A percentile compares a stretch with the other conserved stretches of the same genome.
phyloP scores from a whole-genome alignment of 2,888 invertebrate genomes.

The Acleris laterana region DNA sequence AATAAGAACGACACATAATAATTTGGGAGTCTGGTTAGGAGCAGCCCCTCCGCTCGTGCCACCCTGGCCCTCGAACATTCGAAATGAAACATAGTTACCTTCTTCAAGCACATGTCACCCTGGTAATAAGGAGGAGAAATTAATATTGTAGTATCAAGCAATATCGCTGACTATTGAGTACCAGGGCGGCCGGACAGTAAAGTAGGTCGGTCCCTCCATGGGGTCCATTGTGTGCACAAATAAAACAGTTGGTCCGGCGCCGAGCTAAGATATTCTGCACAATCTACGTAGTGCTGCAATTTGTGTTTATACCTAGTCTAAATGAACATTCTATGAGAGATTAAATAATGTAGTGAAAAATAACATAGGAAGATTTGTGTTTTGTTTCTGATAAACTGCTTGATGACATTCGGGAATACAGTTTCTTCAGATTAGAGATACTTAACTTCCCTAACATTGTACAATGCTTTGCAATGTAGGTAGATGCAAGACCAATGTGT shows the following conservation, averaged over 20 bases:
- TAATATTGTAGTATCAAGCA: constrained; percentile 62
- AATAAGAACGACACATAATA: neutral
- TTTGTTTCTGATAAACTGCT: too few species aligned
- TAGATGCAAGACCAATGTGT: too few species aligned
- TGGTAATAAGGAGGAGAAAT: constrained; percentile 70
- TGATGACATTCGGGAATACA: too few species aligned
- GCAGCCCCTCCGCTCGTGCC: constrained; percentile 43
- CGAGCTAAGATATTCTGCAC: neutral
- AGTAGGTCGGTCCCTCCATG: constrained; percentile 11
- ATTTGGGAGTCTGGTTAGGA: neutral
- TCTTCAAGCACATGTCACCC: constrained; percentile 76
- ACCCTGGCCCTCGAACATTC: constrained; percentile 61
- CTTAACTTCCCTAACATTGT: too few species aligned
- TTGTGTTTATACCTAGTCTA: neutral
- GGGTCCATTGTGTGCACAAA: constrained; percentile 23
- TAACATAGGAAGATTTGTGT: too few species aligned
- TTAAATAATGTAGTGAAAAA: too few species aligned
- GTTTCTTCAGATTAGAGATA: too few species aligned
- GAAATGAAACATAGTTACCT: constrained; percentile 79
- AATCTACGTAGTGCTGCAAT: neutral
- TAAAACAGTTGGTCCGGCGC: constrained; percentile 20
- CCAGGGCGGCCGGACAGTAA: constrained; percentile 20
- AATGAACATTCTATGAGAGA: too few species aligned
- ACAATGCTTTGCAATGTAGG: too few species aligned
- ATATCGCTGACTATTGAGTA: constrained; percentile 34